Base-by-base conservation (phyloP, 1,140 invertebrate genomes). In the Mercenaria mercenaria region DNA sequence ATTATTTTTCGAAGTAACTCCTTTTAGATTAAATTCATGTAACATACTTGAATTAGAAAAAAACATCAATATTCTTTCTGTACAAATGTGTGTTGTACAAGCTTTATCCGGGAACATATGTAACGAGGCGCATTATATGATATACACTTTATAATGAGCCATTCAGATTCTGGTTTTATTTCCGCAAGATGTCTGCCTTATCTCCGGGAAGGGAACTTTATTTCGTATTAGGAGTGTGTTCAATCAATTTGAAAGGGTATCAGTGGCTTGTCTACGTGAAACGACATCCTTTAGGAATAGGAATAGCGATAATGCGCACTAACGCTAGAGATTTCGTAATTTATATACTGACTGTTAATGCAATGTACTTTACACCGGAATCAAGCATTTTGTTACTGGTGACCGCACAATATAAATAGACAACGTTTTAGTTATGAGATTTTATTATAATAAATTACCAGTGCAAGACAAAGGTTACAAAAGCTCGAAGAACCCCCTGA, bases 121-220 rank as follows among this genome's bases (percentile, higher is more conserved):
- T 56, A 3, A 20, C 20, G 52, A 13, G 52, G n/a, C 43, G n/a
- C 52, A 8, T 56, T 8, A 23, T 56, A 13, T 3, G 52, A 8
- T 56, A 13, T 13, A 56, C 3, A 56, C 52, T 56, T 56, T n/a
- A n/a, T n/a, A 56, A 56, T 23, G 52, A 56, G 52, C 8, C 3
- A 56, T 56, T 56, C 52, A 56, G 20, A 20, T 4, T 20, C 20
- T 13, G 52, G 52, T 13, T 56, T 56, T 56, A 67, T 29, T 67
- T 67, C 26, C 61, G 61, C 61, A 67, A 67, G 61, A 32, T 37
- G 61, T 67, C 61, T 67, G 61, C 61, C 18, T 67, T 29, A 67
- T 67, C 61, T 32, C 61, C 26, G 26, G 8, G n/a, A 32, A 67
- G 8, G 10, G 26, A 67, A 67, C 61, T 67, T 56, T 67, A 67